Conservation (phyloP, 2,113 vertebrate species). For the Hippocampus guttulatus region DNA sequence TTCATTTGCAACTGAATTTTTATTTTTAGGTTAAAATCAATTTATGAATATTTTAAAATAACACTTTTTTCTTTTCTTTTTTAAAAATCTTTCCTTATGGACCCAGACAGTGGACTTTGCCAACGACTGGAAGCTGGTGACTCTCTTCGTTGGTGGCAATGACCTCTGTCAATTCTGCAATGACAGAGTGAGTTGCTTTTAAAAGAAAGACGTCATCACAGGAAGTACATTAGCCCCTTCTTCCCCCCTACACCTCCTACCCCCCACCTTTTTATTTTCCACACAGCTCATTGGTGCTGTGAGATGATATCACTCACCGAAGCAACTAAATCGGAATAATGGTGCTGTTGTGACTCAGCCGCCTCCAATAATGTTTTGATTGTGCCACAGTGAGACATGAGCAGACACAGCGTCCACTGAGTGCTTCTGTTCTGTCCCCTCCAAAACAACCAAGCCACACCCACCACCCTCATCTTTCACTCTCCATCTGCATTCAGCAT, state of each 20-base stretch:
- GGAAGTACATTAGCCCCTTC: not conserved
- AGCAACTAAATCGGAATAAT: constrained; percentile 50
- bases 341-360: constrained; percentile 45
- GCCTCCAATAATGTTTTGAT: constrained; percentile 45
- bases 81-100: constrained; percentile 8
- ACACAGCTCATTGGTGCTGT: constrained; percentile 10
- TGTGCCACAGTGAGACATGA: constrained; percentile 60
- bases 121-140: constrained; percentile 93
- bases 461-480: constrained; percentile 14
- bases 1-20: too few relatives aligned
- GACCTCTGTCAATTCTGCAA: constrained; percentile 89
- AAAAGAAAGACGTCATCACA: not conserved
- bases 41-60: not conserved
- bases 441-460: constrained; percentile 15
- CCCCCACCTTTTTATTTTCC: too few relatives aligned
- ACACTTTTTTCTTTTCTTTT: not conserved
- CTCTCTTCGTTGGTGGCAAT: constrained; percentile 83
- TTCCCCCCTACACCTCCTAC: not conserved
- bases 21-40: too few relatives aligned
- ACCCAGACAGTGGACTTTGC: constrained; percentile 79
- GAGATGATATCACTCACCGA: constrained; percentile 52
- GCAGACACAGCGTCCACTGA: constrained; percentile 54
- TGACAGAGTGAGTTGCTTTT: constrained; percentile 72
- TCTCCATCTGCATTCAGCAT: constrained; percentile 32
- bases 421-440: constrained; percentile 46